These are phyloP conservation scores for Drosophila simulans DNA, from an alignment of 1,140 invertebrate genomes.

Conservation along the genomic window DNA sequence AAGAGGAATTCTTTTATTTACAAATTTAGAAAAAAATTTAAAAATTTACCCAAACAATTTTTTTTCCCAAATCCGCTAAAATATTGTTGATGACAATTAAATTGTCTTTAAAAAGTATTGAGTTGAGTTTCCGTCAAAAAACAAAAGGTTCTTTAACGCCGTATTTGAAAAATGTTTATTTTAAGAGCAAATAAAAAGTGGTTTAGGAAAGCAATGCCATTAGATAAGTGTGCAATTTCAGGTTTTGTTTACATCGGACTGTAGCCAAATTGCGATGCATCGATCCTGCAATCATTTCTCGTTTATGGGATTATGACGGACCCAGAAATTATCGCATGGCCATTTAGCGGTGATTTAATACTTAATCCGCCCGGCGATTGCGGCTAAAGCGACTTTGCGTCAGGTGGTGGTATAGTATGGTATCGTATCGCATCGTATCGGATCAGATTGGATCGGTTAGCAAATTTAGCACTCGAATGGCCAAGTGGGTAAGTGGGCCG, in stretches of 20 bases:
- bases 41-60: no score
- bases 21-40: no score
- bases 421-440: slow-evolving; percentile 1
- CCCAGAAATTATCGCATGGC: slow-evolving; percentile 8
- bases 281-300: slow-evolving; percentile 1
- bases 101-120: no score
- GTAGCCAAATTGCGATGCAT: not conserved
- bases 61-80: no score
- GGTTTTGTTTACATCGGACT: slow-evolving; percentile 6
- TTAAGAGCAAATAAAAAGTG: not conserved
- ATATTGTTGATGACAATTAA: no score
- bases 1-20: no score
- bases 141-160: no score
- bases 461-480: slow-evolving; percentile 41
- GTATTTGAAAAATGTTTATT: no score
- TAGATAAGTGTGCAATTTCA: not conserved
- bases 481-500: slow-evolving; percentile 43
- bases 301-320: slow-evolving; percentile 19
- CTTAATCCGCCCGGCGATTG: slow-evolving; percentile 12
- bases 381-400: slow-evolving; percentile 11
- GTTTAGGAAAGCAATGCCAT: not conserved
- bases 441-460: slow-evolving; percentile 10
- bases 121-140: no score
- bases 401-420: not conserved
- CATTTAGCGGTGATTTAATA: slow-evolving; percentile 20